Conservation (phyloP, 2,113 vertebrate genomes). For the Alexandromys fortis region DNA sequence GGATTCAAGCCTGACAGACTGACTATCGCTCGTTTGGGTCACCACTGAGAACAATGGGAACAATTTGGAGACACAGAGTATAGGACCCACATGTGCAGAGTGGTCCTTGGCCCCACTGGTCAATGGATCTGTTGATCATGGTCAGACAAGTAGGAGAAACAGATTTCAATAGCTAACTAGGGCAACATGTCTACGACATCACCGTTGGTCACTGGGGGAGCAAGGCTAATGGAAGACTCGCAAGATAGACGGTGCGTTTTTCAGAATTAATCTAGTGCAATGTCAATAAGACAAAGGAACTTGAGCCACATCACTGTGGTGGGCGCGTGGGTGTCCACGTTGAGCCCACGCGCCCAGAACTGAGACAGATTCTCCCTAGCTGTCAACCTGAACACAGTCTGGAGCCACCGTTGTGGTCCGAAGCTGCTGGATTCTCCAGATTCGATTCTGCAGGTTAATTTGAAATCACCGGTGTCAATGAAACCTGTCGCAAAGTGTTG, state of each 20-base stretch:
- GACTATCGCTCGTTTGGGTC: rapidly evolving
- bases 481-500: neutral
- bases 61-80: neutral
- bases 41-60: too few relatives aligned
- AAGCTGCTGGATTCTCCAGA: neutral
- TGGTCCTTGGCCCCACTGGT: rapidly evolving
- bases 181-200: neutral
- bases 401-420: rapidly evolving
- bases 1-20: neutral
- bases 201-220: rapidly evolving
- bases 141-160: neutral
- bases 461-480: neutral
- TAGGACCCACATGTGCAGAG: too few relatives aligned
- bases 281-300: neutral
- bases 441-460: neutral
- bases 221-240: too few relatives aligned
- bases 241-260: neutral
- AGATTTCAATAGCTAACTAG: too few relatives aligned
- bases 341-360: rapidly evolving
- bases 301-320: rapidly evolving
- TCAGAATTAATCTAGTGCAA: neutral
- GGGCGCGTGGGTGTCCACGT: rapidly evolving
- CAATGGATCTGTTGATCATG: neutral
- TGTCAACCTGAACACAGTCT: rapidly evolving
- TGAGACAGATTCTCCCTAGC: neutral